Evolutionary conservation across 2,797 vertebrate genomes (phyloP).

Genomic region (Pachyuromys duprasi): DNA sequence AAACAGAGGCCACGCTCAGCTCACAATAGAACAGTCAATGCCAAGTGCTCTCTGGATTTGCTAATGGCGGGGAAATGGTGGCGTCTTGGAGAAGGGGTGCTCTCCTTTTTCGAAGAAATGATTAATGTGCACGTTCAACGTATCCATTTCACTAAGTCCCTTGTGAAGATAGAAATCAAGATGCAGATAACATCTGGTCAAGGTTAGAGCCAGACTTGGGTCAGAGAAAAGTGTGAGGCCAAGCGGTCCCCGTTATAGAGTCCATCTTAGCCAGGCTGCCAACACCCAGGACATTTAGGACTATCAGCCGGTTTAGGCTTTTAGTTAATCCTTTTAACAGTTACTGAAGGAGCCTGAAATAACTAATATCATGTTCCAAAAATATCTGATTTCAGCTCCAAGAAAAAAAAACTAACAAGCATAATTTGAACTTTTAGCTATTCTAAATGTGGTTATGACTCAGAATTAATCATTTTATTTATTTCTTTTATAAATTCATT

Average conservation of each 20-base stretch:
- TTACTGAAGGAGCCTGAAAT: neutral
- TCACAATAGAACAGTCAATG: neutral
- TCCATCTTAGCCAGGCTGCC: neutral
- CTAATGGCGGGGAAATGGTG: neutral
- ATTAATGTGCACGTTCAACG: neutral
- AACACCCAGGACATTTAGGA: neutral
- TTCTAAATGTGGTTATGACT: neutral
- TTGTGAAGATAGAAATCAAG: neutral
- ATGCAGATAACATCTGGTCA: neutral
- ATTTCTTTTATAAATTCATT: neutral
- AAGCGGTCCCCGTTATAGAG: neutral
- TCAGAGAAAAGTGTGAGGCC: neutral
- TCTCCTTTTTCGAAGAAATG: neutral
- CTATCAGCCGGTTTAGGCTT: slow-evolving; percentile 9
- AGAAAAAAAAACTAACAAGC: slow-evolving; percentile 3
- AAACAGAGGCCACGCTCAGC: slow-evolving; percentile 71
- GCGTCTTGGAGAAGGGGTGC: accelerated
- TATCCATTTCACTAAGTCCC: neutral
- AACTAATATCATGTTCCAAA: neutral
- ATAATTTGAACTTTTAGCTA: neutral
- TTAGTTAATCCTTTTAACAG: neutral
- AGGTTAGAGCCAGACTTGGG: neutral
- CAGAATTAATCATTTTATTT: neutral
- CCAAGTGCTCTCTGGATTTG: slow-evolving; percentile 28
- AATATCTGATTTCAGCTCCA: neutral